Conservation (phyloP, 2,888 invertebrate species). For the Drosophila hamatofila region DNA sequence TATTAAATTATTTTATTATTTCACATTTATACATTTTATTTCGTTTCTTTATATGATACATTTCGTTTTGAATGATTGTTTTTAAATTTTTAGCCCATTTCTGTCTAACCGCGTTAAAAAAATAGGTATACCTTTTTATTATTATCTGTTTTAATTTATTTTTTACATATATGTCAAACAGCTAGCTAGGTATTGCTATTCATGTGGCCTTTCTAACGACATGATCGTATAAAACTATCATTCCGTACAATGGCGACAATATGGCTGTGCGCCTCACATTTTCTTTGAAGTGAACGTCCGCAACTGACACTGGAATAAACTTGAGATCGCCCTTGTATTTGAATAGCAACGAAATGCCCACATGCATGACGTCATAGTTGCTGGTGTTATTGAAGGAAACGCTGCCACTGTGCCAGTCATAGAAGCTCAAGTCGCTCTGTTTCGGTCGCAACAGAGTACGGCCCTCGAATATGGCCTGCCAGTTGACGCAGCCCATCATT, state of each 20-base stretch:
- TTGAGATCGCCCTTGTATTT: conserved; percentile 58
- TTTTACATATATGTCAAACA: not conserved
- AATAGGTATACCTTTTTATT: too few species aligned
- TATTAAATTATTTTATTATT: too few species aligned
- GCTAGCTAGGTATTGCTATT: not conserved
- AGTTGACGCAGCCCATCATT: conserved; percentile 30
- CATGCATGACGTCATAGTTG: conserved; percentile 41
- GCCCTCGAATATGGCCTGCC: conserved; percentile 54
- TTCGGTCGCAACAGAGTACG: conserved; percentile 36
- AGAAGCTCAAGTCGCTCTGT: conserved; percentile 48
- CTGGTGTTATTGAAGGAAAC: conserved; percentile 38
- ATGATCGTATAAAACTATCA: conserved; percentile 54
- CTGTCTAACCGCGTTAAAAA: too few species aligned
- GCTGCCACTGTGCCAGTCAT: conserved; percentile 54
- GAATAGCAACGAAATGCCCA: conserved; percentile 38
- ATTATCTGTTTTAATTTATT: too few species aligned
- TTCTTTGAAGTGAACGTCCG: not conserved
- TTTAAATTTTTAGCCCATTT: too few species aligned
- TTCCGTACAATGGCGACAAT: conserved; percentile 45
- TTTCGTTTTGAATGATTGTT: too few species aligned
- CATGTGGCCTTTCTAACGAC: conserved; percentile 49
- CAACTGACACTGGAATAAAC: conserved; percentile 38
- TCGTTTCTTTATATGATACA: too few species aligned
- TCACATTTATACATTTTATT: too few species aligned
- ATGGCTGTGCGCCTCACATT: conserved; percentile 51